A percentile compares a stretch with the other conserved stretches of the same genome.
These are phyloP conservation scores for Anser cygnoides DNA, from an alignment of 2,113 vertebrate genomes.

Conservation along the genomic window DNA sequence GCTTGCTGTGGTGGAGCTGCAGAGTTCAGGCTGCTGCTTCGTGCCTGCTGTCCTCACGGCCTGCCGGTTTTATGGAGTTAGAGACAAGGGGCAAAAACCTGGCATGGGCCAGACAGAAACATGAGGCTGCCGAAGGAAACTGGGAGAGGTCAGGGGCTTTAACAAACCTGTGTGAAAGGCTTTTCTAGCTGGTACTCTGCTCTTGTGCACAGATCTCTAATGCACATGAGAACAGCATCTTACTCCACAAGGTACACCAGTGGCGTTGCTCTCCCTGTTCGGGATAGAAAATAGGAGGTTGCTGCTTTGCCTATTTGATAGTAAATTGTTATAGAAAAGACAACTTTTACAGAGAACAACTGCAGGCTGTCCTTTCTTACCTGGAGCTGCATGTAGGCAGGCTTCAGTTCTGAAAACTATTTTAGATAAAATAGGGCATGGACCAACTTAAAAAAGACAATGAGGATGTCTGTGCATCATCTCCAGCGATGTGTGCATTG, in stretches of 20 bases:
- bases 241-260: fast-evolving
- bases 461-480: fast-evolving
- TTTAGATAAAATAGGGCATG: fast-evolving
- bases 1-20: not conserved
- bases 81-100: fast-evolving
- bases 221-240: fast-evolving
- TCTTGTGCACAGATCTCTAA: not conserved
- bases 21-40: not conserved
- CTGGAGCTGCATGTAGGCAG: fast-evolving
- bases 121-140: not conserved
- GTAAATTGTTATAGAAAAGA: fast-evolving
- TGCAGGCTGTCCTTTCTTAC: not conserved
- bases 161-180: fast-evolving
- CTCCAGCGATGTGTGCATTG: fast-evolving
- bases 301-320: not conserved
- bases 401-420: fast-evolving
- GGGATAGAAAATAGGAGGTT: fast-evolving
- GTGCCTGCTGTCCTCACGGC: fast-evolving
- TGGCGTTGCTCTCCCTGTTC: fast-evolving
- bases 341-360: not conserved
- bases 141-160: fast-evolving
- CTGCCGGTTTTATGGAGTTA: fast-evolving
- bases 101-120: not conserved
- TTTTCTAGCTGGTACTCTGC: not conserved
- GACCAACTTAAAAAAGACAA: not conserved